phyloP scores from a whole-genome alignment of 2,113 vertebrate genomes.

The Alosa alosa region DNA sequence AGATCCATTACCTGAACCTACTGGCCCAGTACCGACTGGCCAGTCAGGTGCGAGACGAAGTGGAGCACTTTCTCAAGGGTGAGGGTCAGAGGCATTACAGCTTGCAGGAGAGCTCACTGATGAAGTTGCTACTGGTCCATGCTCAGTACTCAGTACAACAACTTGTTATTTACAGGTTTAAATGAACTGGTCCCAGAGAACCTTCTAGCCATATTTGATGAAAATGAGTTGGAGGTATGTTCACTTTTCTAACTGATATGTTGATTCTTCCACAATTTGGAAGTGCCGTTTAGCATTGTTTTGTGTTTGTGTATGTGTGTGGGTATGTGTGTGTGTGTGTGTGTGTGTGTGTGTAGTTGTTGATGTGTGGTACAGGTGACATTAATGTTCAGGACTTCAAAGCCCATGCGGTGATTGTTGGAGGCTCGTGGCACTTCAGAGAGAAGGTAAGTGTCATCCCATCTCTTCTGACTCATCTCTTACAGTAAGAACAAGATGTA shows the following conservation, averaged over 20 bases:
- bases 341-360: conserved; percentile 68
- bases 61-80: conserved; percentile 99
- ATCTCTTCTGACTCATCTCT: not conserved
- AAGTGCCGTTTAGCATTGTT: not conserved
- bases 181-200: conserved; percentile 98
- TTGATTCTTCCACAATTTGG: not conserved
- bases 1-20: conserved; percentile 95
- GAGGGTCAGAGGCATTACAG: conserved; percentile 23
- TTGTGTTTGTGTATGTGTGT: not conserved
- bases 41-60: conserved; percentile 93
- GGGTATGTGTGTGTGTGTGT: too few relatives aligned
- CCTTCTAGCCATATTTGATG: conserved; percentile 97
- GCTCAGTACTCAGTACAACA: not conserved
- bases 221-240: conserved; percentile 95
- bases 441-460: conserved; percentile 80
- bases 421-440: conserved; percentile 96
- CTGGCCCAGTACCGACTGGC: conserved; percentile 92
- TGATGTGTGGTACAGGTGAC: conserved; percentile 97
- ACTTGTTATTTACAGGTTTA: conserved; percentile 73
- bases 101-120: not conserved
- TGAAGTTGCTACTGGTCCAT: too few relatives aligned
- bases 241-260: conserved; percentile 11
- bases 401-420: conserved; percentile 93
- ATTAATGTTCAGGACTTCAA: conserved; percentile 98
- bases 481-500: not conserved